Evolutionary conservation across 2,797 vertebrate species (phyloP), one percentile per base, ranked within the genome.

Genomic region (Oophaga sylvatica): DNA sequence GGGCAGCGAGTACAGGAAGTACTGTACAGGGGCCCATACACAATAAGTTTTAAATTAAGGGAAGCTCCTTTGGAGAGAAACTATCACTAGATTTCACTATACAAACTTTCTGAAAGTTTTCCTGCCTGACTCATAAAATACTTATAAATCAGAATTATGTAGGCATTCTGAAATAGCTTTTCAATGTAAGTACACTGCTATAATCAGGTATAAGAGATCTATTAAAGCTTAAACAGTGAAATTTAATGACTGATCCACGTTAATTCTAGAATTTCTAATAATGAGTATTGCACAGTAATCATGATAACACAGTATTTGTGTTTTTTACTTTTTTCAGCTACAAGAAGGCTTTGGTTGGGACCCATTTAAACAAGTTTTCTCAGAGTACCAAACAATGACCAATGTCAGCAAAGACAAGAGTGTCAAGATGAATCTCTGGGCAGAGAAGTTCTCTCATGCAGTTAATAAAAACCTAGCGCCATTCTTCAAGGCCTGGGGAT

Each of bases 401-500:
- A 79, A 91, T 17, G 68, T 95, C 41, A 95, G 95, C 48, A 65
- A 81, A 0, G 87, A 95, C 86, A 96, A 96, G 0, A 45, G 90
- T 0, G 90, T 87, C 85, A 97, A 98, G 90, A 96, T 97, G 94
- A 97, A 97, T 77, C 92, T 96, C 78, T 96, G 94, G 73, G 92
- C 94, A 22, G 94, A 95, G 93, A 97, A 91, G 0, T 96, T 97
- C 93, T 97, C 95, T 86, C 82, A 90, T 57, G 87, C 91, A 45
- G 95, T 97, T 78, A 93, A 91, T 86, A 93, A 91, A 92, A 96
- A 97, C 79, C 90, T 97, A 91, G 80, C 81, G 65, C 91, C 91
- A 1, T 97, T 97, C 93, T 96, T 96, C 80, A 95, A 96, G 92
- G 90, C 94, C 87, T 97, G 97, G 96, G 94, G 95, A 84, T 97